phyloP scores from a whole-genome alignment of 2,113 vertebrate species.

The Percina caprodes region DNA sequence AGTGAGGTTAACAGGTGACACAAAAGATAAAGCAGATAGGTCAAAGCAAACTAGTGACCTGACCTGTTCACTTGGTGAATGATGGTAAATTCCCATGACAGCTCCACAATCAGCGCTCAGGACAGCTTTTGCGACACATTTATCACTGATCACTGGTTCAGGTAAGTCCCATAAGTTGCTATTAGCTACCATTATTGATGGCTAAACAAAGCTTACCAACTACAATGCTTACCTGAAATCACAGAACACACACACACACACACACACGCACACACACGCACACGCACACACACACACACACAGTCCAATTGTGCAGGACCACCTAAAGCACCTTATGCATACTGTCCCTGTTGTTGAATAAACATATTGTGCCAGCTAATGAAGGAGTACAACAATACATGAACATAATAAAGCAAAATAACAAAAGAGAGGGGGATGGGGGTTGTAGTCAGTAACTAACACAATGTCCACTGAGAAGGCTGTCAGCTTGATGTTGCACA shows the following conservation, averaged over 20 bases:
- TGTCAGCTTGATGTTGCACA: constrained; percentile 62
- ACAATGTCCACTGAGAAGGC: constrained; percentile 46
- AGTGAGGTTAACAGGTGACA: background rate
- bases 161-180: background rate
- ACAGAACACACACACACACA: no score
- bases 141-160: no score
- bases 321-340: no score
- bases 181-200: background rate
- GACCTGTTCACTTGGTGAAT: background rate
- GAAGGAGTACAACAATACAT: no score
- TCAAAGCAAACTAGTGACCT: background rate
- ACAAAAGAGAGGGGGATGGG: no score
- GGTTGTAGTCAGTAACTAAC: constrained; percentile 37
- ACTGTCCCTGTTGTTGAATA: no score
- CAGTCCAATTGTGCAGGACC: no score
- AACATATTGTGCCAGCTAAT: no score
- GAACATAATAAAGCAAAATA: no score
- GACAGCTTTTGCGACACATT: background rate
- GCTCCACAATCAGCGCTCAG: background rate
- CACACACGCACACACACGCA: no score
- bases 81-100: background rate
- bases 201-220: background rate
- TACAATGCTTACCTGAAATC: no score
- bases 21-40: background rate
- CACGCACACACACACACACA: no score